Conservation (phyloP, 2,797 vertebrate genomes). For the Galagoides demidoff region DNA sequence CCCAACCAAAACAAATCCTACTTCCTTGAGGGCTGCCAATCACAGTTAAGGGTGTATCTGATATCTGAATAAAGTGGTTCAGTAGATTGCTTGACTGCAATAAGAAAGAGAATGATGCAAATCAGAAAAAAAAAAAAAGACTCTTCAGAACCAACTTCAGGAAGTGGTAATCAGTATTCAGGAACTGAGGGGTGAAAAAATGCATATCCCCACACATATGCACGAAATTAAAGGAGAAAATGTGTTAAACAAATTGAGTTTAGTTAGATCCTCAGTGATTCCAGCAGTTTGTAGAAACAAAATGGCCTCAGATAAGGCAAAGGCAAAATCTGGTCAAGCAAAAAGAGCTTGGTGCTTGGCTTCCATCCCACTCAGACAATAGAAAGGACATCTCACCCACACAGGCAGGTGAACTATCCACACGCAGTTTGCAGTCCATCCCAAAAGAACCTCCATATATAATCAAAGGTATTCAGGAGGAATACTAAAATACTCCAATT, state of each 20-base stretch:
- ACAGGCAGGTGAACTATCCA: neutral
- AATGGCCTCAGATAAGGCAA: neutral
- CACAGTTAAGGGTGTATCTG: neutral
- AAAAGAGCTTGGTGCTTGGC: neutral
- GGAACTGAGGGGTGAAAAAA: conserved; percentile 7
- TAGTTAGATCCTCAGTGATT: neutral
- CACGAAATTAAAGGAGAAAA: neutral
- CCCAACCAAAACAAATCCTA: conserved; percentile 34
- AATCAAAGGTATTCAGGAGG: neutral
- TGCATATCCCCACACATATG: neutral
- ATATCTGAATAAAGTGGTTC: conserved; percentile 23
- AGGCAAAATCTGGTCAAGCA: conserved; percentile 16
- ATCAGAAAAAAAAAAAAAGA: neutral
- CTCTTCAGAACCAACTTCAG: neutral
- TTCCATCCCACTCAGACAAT: neutral
- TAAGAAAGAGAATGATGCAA: neutral
- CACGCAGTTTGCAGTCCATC: neutral
- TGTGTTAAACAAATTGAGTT: neutral
- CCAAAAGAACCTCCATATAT: neutral
- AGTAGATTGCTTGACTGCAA: neutral
- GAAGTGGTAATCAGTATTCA: conserved; percentile 23
- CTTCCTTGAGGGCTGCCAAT: conserved; percentile 38
- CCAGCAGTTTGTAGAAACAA: neutral
- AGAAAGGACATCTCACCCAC: conserved; percentile 15
- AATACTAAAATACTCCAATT: neutral